These are phyloP conservation scores for Ispidina picta DNA, from an alignment of 2,797 vertebrate species.

Conservation along the genomic window DNA sequence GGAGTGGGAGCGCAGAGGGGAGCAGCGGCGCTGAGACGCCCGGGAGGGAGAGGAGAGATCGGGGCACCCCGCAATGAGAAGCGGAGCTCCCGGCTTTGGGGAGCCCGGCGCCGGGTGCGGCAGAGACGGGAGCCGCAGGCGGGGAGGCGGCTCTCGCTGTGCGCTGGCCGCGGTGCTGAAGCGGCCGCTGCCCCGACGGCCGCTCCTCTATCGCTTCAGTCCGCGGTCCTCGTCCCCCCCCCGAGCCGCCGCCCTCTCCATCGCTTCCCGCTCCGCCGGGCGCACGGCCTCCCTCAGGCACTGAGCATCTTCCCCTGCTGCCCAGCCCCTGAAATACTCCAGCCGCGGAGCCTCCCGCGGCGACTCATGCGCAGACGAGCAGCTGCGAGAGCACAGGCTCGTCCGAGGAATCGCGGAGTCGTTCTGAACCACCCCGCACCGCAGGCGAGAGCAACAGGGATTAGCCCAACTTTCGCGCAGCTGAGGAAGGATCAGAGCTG, in stretches of 20 bases:
- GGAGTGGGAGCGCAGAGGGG: neutral
- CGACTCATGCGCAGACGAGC: conserved; percentile 18
- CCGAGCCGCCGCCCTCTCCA: neutral
- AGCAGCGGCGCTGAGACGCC: neutral
- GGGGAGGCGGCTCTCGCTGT: neutral
- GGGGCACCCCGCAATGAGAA: neutral
- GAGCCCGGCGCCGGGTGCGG: too few species aligned
- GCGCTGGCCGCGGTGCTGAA: conserved; percentile 74
- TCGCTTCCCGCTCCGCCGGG: neutral
- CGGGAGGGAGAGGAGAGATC: neutral
- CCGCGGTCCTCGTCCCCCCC: neutral
- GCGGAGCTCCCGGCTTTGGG: neutral
- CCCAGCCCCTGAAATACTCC: conserved; percentile 24
- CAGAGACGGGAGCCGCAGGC: neutral
- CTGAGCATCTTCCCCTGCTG: conserved; percentile 40
- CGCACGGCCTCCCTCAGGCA: neutral
- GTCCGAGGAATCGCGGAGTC: neutral
- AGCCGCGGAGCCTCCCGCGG: neutral
- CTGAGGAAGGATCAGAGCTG: neutral
- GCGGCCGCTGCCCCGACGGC: neutral
- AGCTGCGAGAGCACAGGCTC: neutral
- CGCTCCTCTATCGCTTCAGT: neutral
- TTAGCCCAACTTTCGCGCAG: neutral
- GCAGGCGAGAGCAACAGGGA: neutral
- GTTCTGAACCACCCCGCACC: neutral